A percentile compares a stretch with the other conserved stretches of the same genome.
Conservation (phyloP, 2,113 vertebrate genomes). For the Microcebus murinus region DNA sequence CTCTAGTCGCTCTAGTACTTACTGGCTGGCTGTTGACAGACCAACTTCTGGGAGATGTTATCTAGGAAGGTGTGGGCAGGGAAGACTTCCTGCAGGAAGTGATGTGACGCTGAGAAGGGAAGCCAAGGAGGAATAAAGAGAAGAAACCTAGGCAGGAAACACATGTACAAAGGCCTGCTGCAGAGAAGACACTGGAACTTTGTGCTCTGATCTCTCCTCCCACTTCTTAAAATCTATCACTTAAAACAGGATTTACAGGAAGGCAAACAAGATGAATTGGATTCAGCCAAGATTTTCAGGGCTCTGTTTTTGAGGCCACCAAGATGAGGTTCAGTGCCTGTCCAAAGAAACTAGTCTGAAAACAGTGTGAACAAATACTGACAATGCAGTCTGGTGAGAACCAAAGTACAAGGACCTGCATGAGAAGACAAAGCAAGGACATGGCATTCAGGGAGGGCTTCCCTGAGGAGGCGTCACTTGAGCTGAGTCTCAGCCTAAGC, state of each 20-base stretch:
- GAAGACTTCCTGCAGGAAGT: conserved; percentile 8
- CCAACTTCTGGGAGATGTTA: background rate
- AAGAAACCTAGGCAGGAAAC: background rate
- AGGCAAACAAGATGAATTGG: background rate
- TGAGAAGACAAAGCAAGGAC: background rate
- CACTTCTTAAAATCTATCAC: background rate
- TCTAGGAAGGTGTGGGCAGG: background rate
- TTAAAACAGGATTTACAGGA: conserved; percentile 18
- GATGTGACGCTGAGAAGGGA: background rate
- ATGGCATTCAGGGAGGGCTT: background rate
- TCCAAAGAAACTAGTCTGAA: background rate
- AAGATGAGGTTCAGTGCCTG: background rate
- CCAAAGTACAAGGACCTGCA: background rate
- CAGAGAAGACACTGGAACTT: background rate
- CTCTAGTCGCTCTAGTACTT: background rate
- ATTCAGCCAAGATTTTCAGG: conserved; percentile 9
- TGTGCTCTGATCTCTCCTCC: background rate
- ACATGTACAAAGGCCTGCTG: background rate
- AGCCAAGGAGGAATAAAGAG: background rate
- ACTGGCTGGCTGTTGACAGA: background rate
- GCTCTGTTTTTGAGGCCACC: background rate
- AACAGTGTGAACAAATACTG: background rate
- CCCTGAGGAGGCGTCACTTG: background rate
- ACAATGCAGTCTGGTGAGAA: background rate
- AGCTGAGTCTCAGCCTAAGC: background rate